phyloP scores from a whole-genome alignment of 2,888 invertebrate species.

The Acleris cristana region DNA sequence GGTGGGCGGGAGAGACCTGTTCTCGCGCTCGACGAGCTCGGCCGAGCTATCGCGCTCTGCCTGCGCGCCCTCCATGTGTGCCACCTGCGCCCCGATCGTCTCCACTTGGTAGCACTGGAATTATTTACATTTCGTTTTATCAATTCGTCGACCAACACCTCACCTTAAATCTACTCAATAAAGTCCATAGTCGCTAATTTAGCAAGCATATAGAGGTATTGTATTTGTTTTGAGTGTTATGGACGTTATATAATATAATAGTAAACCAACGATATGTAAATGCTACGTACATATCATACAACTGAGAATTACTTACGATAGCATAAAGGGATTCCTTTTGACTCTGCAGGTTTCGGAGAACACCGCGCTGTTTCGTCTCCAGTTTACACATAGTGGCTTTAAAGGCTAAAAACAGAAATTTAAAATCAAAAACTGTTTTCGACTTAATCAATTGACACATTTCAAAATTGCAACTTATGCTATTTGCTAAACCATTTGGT shows the following conservation, averaged over 20 bases:
- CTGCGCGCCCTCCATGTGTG: slow-evolving; percentile 73
- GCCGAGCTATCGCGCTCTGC: slow-evolving; percentile 68
- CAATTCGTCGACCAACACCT: background rate
- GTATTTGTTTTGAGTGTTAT: too few species aligned
- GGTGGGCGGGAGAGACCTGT: slow-evolving; percentile 52
- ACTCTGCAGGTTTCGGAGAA: slow-evolving; percentile 77
- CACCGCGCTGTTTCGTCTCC: slow-evolving; percentile 67
- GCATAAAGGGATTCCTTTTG: slow-evolving; percentile 85
- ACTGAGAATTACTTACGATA: slow-evolving; percentile 72
- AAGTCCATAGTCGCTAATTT: too few species aligned
- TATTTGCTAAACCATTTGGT: too few species aligned
- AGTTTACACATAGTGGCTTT: slow-evolving; percentile 74
- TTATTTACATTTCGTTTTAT: background rate
- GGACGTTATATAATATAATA: too few species aligned
- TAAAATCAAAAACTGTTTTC: too few species aligned
- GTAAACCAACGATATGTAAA: too few species aligned
- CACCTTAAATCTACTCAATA: too few species aligned
- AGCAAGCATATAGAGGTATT: too few species aligned
- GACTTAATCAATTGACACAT: too few species aligned
- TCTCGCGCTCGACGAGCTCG: slow-evolving; percentile 64
- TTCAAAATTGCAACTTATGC: too few species aligned
- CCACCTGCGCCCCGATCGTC: slow-evolving; percentile 68
- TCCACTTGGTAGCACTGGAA: slow-evolving; percentile 75
- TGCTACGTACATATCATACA: too few species aligned
- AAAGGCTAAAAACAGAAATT: slow-evolving; percentile 57